Conservation (phyloP, 2,888 invertebrate genomes). For the Diadegma fenestrale region DNA sequence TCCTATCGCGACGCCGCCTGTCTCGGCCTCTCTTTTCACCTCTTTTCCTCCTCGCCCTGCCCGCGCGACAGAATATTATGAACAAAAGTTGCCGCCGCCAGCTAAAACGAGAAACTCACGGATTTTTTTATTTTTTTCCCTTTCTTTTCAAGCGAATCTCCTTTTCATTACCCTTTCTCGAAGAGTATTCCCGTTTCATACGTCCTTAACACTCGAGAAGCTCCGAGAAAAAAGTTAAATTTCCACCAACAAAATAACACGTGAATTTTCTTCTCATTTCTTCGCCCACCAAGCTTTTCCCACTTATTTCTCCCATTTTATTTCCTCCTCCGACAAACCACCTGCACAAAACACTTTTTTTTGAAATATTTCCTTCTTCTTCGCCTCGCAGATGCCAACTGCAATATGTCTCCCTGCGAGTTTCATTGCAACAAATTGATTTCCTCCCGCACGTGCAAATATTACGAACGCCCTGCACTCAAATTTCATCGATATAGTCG, state of each 20-base stretch:
- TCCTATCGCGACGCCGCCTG: conserved; percentile 51
- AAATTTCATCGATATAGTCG: background rate
- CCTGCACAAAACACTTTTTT: background rate
- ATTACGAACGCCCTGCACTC: background rate
- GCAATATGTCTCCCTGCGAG: background rate
- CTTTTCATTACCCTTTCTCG: conserved; percentile 70
- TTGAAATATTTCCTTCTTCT: conserved; percentile 1
- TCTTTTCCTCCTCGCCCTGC: conserved; percentile 57
- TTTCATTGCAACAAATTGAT: conserved; percentile 7
- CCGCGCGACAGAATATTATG: conserved; percentile 70
- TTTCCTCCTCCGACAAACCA: conserved; percentile 7
- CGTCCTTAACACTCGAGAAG: conserved; percentile 32
- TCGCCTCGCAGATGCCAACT: conserved; percentile 17
- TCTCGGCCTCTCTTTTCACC: conserved; percentile 58
- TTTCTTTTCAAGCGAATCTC: conserved; percentile 32
- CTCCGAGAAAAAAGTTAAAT: conserved; percentile 74
- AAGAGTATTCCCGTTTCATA: conserved; percentile 46
- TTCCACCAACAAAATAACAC: conserved; percentile 69
- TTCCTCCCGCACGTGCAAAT: background rate
- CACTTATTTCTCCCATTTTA: conserved; percentile 38
- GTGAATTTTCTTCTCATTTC: conserved; percentile 35
- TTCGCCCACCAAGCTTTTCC: conserved; percentile 25
- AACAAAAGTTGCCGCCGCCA: conserved; percentile 71
- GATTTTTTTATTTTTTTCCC: conserved; percentile 46
- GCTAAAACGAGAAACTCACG: conserved; percentile 69